Base-by-base conservation (phyloP, 2,797 vertebrate species). In the Coluber constrictor region DNA sequence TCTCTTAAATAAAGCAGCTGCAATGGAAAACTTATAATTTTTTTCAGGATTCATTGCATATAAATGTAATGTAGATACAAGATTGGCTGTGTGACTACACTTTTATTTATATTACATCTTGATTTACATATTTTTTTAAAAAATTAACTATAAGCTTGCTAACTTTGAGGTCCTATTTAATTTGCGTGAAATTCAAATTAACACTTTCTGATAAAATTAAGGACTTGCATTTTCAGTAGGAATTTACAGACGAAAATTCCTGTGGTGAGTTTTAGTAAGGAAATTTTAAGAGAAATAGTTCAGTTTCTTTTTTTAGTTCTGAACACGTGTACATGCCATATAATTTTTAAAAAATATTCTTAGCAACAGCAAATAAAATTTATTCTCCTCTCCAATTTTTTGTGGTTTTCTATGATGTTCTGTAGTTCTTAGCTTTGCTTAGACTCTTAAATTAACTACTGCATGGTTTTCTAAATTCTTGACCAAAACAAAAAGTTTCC, bases 1-100 rank as follows among this genome's bases (percentile, higher is more conserved):
- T 96, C 95, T 57, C 94, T 96, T 97, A 97, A 96, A 94, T 96
- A 97, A 97, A 97, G 94, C 97, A 97, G 96, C 97, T 97, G 96
- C 94, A 97, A 61, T 15, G n/a, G 96, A 97, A 97, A 97, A 96
- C 96, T 91, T 96, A 93, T 96, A 92, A 74, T 94, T 83, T 95
- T 94, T 90, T 96, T 96, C 95, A 95, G 94, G 95, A 93, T 94
- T 95, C 94, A 96, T 95, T 96, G 94, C 95, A 91, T 96, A 94
- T 94, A 95, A 96, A 93, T 95, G 92, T 92, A 88, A 93, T 95
- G 0, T 0, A 95, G 94, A 95, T 90, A 63, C 87, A 18, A 3
- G 13, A 16, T 1, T 83, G 23, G 3, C 90, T 94, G 89, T 93
- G 92, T 61, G 74, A 47, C 43, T 83, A 47, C 47, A 47, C 9